Evolutionary conservation across 64 coral and sea anemone species (phyloP).

Genomic region (Catalaphyllia jardinei): DNA sequence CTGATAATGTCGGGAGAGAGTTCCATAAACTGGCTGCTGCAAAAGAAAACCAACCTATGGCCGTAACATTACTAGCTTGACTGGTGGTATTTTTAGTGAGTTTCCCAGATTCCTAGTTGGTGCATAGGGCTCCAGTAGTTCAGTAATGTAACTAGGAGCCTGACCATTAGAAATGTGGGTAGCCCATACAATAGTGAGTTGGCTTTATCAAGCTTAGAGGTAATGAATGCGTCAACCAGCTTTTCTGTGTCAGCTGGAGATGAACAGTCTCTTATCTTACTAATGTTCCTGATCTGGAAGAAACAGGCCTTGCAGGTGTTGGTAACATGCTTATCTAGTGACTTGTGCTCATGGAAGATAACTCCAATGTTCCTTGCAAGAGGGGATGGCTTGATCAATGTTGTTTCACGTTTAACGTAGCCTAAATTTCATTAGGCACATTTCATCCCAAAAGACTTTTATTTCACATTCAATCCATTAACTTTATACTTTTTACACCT

Average conservation of each 20-base stretch:
- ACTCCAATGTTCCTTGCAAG: constrained; percentile 9
- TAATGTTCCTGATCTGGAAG: constrained; percentile 18
- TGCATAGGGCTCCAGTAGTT: constrained; percentile 2
- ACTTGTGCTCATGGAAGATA: not conserved
- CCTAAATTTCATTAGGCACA: too few relatives aligned
- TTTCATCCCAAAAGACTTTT: too few relatives aligned
- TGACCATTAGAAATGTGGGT: constrained; percentile 22
- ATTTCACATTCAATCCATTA: too few relatives aligned
- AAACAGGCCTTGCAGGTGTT: constrained; percentile 29
- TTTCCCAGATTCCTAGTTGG: constrained; percentile 3
- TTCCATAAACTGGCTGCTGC: constrained; percentile 2
- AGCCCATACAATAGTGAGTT: not conserved
- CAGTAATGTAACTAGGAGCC: constrained; percentile 23
- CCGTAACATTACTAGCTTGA: not conserved
- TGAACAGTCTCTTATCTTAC: constrained; percentile 16
- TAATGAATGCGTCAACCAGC: constrained; percentile 30
- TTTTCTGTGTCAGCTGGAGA: constrained; percentile 23
- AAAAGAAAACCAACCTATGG: constrained; percentile 12
- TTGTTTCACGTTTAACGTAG: too few relatives aligned
- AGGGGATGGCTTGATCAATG: not conserved
- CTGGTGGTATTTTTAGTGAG: not conserved
- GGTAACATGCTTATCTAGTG: constrained; percentile 3
- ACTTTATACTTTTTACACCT: too few relatives aligned
- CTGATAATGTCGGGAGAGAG: not conserved
- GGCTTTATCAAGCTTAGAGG: constrained; percentile 18